Evolutionary conservation across 2,113 vertebrate genomes (phyloP).

Genomic region (Sphyrna mokarran): DNA sequence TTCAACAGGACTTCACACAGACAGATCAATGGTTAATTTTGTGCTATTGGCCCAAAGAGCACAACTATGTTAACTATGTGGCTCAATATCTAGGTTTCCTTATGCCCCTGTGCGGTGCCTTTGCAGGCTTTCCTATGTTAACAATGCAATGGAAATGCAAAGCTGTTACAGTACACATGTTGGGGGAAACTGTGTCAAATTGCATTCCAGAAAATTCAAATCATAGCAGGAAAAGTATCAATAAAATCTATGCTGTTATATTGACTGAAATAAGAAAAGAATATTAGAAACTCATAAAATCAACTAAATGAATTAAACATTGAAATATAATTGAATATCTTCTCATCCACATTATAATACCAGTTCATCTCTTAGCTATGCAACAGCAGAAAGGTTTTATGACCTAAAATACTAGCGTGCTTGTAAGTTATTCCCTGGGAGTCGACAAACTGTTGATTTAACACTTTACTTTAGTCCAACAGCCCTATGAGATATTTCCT

Average conservation of each 20-base stretch:
- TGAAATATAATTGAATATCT: neutral
- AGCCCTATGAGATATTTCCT: neutral
- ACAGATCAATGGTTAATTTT: neutral
- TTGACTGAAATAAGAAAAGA: neutral
- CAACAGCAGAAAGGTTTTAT: slow-evolving; percentile 3
- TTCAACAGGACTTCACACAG: neutral
- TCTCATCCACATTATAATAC: slow-evolving; percentile 8
- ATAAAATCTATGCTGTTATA: neutral
- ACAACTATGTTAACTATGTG: neutral
- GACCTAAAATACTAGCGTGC: neutral
- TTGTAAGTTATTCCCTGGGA: neutral
- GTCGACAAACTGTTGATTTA: neutral
- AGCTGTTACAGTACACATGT: too few relatives aligned
- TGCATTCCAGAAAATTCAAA: neutral
- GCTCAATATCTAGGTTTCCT: neutral
- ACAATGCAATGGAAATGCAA: neutral
- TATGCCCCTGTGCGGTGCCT: neutral
- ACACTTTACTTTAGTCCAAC: neutral
- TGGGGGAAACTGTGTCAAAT: neutral
- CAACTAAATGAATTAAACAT: slow-evolving; percentile 14
- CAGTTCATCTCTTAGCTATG: neutral
- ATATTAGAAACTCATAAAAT: slow-evolving; percentile 16
- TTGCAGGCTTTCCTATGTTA: neutral
- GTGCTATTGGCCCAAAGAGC: neutral
- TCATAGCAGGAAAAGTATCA: neutral